Conservation (phyloP, 2,888 invertebrate genomes). For the Agriotes lineatus region DNA sequence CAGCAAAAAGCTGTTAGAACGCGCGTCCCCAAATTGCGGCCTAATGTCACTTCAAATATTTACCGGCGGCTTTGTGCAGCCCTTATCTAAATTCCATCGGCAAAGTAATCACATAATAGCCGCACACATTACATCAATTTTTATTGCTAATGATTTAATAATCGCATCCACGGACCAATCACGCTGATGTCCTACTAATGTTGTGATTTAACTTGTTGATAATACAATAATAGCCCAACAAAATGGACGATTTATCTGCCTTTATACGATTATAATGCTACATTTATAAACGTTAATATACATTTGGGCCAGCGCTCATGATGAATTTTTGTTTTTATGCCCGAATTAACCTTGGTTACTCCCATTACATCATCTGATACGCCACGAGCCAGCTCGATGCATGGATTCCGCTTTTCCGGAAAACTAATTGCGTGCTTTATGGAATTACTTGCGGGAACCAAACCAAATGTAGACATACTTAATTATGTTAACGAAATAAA, state of each 20-base stretch:
- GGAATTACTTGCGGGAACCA: too few relatives aligned
- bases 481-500: too few relatives aligned
- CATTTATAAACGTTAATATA: conserved; percentile 33
- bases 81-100: conserved; percentile 10
- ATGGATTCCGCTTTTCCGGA: too few relatives aligned
- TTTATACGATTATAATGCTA: conserved; percentile 40
- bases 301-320: conserved; percentile 17
- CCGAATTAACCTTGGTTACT: conserved; percentile 18
- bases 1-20: too few relatives aligned
- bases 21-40: too few relatives aligned
- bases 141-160: conserved; percentile 45
- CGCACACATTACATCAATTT: conserved; percentile 22
- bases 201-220: conserved; percentile 46
- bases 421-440: too few relatives aligned
- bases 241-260: conserved; percentile 41
- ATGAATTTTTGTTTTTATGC: conserved; percentile 23
- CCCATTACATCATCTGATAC: conserved; percentile 4
- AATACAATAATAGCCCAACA: conserved; percentile 40
- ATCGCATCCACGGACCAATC: conserved; percentile 40
- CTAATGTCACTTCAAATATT: too few relatives aligned
- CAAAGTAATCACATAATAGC: conserved; percentile 31
- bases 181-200: conserved; percentile 43
- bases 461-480: too few relatives aligned
- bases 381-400: background rate
- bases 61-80: conserved; percentile 13